A percentile compares a stretch with the other conserved stretches of the same genome.
These are phyloP conservation scores for Temnopleurus reevesii DNA, from an alignment of 53 echinoderm and acorn worm species.

Conservation along the genomic window DNA sequence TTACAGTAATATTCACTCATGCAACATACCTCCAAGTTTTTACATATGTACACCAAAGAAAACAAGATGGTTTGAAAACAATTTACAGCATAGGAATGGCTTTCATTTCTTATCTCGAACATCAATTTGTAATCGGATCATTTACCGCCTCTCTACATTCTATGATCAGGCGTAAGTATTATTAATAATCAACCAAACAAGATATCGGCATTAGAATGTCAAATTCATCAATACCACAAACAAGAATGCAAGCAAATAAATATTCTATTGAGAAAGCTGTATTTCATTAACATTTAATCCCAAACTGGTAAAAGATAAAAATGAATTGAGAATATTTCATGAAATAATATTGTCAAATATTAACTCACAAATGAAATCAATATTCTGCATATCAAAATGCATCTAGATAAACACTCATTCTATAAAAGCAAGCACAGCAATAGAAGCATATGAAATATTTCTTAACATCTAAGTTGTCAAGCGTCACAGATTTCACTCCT, in stretches of 20 bases:
- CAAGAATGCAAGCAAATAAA: conserved; percentile 29
- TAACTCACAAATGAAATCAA: background rate
- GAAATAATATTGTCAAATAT: background rate
- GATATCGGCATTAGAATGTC: conserved; percentile 18
- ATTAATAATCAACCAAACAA: background rate
- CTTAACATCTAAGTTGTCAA: background rate
- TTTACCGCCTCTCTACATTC: too few species aligned
- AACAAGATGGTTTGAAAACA: conserved; percentile 33
- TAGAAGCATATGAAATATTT: background rate
- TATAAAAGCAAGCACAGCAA: conserved; percentile 19
- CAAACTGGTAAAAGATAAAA: conserved; percentile 37
- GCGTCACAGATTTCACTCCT: background rate
- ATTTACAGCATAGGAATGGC: conserved; percentile 47
- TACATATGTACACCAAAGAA: conserved; percentile 51
- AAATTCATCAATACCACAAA: conserved; percentile 10
- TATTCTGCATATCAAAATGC: background rate
- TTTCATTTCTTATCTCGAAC: conserved; percentile 23
- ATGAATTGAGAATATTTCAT: conserved; percentile 20
- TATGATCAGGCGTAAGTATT: background rate
- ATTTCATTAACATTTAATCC: background rate
- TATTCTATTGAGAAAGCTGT: background rate
- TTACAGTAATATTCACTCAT: conserved; percentile 29
- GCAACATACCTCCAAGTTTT: conserved; percentile 11
- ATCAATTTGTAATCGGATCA: background rate
- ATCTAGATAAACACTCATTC: background rate